Conservation (phyloP, 2,113 vertebrate species). For the Gallinago media region DNA sequence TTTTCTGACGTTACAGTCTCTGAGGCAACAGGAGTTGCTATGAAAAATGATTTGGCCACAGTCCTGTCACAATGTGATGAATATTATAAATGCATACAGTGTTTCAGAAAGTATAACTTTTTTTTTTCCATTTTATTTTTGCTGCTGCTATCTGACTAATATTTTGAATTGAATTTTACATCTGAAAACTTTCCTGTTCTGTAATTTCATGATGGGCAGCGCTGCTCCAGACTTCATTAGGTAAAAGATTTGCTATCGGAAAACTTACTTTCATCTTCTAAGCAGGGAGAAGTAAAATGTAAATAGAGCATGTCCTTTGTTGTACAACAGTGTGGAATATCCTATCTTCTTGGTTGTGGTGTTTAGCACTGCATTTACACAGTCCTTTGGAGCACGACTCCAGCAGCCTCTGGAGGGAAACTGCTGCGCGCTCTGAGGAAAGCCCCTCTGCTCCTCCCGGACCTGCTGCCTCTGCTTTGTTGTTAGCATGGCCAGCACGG, state of each 20-base stretch:
- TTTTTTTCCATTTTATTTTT: not conserved
- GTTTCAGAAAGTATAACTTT: not conserved
- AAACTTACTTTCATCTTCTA: not conserved
- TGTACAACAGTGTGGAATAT: rapidly evolving
- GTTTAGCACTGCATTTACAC: not conserved
- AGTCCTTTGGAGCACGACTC: not conserved
- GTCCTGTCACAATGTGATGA: not conserved
- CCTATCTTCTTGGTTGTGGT: too few relatives aligned
- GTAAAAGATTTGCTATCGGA: not conserved
- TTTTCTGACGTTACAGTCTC: not conserved
- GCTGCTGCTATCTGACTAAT: not conserved
- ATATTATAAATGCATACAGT: not conserved
- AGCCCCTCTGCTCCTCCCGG: rapidly evolving
- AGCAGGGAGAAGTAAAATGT: not conserved
- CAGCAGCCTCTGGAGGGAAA: not conserved
- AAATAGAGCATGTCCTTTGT: not conserved
- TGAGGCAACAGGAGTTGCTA: not conserved
- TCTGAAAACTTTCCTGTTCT: not conserved
- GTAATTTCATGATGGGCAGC: not conserved
- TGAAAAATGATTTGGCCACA: not conserved
- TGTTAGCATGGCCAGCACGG: not conserved
- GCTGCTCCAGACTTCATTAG: not conserved
- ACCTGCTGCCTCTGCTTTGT: not conserved
- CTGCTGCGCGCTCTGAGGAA: rapidly evolving
- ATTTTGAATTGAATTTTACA: not conserved